Evolutionary conservation across 2,113 vertebrate genomes (phyloP).

Genomic region (Galbula dea): DNA sequence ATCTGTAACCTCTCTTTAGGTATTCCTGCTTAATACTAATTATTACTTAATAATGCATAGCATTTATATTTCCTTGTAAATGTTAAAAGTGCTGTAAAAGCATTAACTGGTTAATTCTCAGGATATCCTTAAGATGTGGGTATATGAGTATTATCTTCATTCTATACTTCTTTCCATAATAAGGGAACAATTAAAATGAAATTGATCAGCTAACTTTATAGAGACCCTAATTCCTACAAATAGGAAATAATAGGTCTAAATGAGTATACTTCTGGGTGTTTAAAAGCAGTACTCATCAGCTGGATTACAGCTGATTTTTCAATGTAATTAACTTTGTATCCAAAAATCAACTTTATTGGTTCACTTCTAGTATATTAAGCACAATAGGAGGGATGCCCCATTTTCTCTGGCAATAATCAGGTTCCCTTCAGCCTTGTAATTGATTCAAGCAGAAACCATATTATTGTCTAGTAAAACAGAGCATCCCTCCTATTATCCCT

Average conservation of each 20-base stretch:
- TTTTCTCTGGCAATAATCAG: conserved; percentile 71
- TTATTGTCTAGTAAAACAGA: conserved; percentile 73
- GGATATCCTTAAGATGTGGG: conserved; percentile 10
- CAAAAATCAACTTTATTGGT: conserved; percentile 75
- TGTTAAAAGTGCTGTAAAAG: conserved; percentile 7
- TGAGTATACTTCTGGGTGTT: conserved; percentile 67
- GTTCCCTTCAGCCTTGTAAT: conserved; percentile 66
- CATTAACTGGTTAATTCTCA: conserved; percentile 36
- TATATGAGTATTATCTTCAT: neutral
- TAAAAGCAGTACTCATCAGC: conserved; percentile 72
- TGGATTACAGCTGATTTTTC: conserved; percentile 68
- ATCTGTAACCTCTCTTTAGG: conserved; percentile 9
- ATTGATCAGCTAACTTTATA: conserved; percentile 67
- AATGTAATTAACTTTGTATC: conserved; percentile 76
- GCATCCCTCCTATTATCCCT: conserved; percentile 67
- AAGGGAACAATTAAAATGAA: conserved; percentile 72
- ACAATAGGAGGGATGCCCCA: conserved; percentile 66
- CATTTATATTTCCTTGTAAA: conserved; percentile 12
- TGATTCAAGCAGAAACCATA: conserved; percentile 66
- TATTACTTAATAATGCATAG: conserved; percentile 20
- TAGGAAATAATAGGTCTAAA: conserved; percentile 71
- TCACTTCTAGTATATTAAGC: conserved; percentile 68
- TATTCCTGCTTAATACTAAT: conserved; percentile 21
- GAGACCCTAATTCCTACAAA: conserved; percentile 66
- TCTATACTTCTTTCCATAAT: conserved; percentile 61